A percentile compares a stretch with the other conserved stretches of the same genome.
These are phyloP conservation scores for Chrysemys picta DNA, from an alignment of 2,113 vertebrate genomes.

Conservation along the genomic window DNA sequence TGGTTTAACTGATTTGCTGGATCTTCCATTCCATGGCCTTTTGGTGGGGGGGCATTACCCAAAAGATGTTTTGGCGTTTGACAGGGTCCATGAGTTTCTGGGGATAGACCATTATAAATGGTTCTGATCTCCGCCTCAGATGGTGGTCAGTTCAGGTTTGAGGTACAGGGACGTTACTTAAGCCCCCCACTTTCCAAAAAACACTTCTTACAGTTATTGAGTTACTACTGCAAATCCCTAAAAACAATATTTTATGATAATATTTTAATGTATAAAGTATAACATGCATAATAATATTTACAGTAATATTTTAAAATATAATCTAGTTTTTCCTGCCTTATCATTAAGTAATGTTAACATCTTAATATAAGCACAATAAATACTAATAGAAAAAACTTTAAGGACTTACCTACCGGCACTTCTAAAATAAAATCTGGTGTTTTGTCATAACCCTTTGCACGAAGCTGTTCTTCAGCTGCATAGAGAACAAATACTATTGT, in stretches of 20 bases:
- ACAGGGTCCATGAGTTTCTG: not conserved
- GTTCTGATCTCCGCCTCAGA: not conserved
- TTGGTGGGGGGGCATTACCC: not conserved
- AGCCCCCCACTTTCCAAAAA: not conserved
- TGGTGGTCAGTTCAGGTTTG: not conserved
- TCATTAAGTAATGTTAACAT: constrained; percentile 23
- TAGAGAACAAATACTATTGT: constrained; percentile 72
- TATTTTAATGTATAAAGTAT: too few relatives aligned
- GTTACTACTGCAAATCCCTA: not conserved
- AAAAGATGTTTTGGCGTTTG: not conserved
- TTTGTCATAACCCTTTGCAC: constrained; percentile 98
- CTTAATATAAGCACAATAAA: constrained; percentile 9
- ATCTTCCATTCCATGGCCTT: not conserved
- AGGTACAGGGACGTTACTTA: not conserved
- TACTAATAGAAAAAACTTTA: constrained; percentile 32
- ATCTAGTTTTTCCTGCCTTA: not conserved
- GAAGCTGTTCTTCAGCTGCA: constrained; percentile 97
- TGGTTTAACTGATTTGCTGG: not conserved
- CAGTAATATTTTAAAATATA: not conserved
- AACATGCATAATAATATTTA: not conserved
- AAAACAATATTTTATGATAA: not conserved
- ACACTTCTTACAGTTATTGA: not conserved
- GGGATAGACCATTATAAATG: not conserved
- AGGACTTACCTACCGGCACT: constrained; percentile 93
- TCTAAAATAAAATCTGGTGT: constrained; percentile 98